A percentile compares a stretch with the other conserved stretches of the same genome.
Conservation (phyloP, 2,888 invertebrate genomes). For the Drosophila mimica region DNA sequence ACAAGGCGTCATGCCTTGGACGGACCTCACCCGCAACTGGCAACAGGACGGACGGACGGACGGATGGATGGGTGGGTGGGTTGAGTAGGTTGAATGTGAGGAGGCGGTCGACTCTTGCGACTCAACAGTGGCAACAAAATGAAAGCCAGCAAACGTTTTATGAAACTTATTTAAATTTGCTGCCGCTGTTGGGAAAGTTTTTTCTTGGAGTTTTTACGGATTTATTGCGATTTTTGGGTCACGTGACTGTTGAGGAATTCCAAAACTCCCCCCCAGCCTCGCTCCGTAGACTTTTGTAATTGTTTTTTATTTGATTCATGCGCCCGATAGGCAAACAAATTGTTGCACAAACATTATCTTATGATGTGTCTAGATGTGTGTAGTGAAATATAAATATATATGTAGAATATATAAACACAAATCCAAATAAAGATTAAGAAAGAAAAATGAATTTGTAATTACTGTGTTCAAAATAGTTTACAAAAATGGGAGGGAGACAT, state of each 20-base stretch:
- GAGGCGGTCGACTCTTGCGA: conserved; percentile 6
- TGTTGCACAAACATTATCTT: conserved; percentile 41
- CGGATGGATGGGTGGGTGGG: background rate
- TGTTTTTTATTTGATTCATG: conserved; percentile 66
- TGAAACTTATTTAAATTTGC: conserved; percentile 67
- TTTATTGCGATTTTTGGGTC: conserved; percentile 76
- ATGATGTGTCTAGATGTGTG: background rate
- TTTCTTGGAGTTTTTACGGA: conserved; percentile 67
- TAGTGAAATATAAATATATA: background rate
- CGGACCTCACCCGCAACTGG: background rate
- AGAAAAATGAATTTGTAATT: background rate
- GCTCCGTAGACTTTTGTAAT: conserved; percentile 45
- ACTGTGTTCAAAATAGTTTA: background rate
- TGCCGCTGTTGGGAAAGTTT: conserved; percentile 36
- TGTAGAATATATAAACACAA: background rate
- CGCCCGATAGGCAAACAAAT: conserved; percentile 43
- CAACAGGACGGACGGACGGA: background rate
- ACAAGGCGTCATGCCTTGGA: conserved; percentile 48
- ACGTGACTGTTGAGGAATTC: conserved; percentile 70
- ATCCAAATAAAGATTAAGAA: background rate
- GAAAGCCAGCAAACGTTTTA: conserved; percentile 9
- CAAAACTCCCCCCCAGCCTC: background rate
- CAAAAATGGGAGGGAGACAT: background rate
- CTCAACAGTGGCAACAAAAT: conserved; percentile 12
- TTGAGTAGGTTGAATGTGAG: background rate